phyloP scores from a whole-genome alignment of 2,113 vertebrate species.

The Carassius carassius region DNA sequence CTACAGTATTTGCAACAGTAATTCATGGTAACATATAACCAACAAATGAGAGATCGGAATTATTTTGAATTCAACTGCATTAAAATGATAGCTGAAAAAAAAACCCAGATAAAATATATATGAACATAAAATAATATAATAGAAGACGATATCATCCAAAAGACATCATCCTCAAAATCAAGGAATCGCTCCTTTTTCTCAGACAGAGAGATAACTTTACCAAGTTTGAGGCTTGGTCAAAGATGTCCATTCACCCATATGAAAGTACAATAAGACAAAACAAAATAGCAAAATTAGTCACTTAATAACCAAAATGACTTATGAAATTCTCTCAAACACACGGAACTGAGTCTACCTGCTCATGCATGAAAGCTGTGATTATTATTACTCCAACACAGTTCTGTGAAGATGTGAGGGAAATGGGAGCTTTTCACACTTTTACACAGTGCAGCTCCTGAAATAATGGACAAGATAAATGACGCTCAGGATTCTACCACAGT shows the following conservation, averaged over 20 bases:
- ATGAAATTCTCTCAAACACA: conserved; percentile 16
- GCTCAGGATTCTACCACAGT: conserved; percentile 58
- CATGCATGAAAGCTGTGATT: conserved; percentile 77
- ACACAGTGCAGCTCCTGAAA: conserved; percentile 65
- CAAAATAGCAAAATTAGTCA: background rate
- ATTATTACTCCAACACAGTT: conserved; percentile 63
- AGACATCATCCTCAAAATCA: background rate
- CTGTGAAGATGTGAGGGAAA: conserved; percentile 55
- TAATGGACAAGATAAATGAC: conserved; percentile 68
- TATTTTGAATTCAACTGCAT: background rate
- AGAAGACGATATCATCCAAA: no score
- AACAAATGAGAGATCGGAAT: background rate
- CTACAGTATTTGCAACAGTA: background rate
- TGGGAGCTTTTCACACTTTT: conserved; percentile 67
- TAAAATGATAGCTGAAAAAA: background rate
- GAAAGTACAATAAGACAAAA: conserved; percentile 13
- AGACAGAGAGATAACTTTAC: background rate
- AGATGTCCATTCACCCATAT: background rate
- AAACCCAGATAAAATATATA: background rate
- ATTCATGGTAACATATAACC: background rate
- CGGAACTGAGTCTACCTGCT: conserved; percentile 64
- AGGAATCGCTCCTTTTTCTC: background rate
- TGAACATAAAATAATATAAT: background rate
- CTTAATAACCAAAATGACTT: conserved; percentile 14
- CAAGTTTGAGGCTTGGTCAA: background rate